phyloP scores from a whole-genome alignment of 37 sponge, comb jelly and placozoan genomes.

The Ephydatia muelleri region DNA sequence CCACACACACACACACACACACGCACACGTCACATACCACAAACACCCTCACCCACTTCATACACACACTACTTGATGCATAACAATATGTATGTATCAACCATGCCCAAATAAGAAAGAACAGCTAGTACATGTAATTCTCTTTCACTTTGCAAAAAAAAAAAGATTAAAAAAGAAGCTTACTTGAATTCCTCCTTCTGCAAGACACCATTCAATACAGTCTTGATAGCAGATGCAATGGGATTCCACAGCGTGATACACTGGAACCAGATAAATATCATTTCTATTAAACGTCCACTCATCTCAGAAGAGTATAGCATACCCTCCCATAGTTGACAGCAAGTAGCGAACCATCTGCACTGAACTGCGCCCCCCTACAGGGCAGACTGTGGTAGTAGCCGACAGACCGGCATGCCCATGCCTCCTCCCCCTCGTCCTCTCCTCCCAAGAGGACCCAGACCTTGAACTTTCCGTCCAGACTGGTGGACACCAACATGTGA shows the following conservation, averaged over 20 bases:
- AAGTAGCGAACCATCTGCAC: constrained; percentile 80
- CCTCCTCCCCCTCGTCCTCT: constrained; percentile 2
- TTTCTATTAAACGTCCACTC: too few species aligned
- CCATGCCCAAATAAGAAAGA: not conserved
- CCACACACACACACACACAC: too few species aligned
- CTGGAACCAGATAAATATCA: constrained; percentile 35
- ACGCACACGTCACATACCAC: too few species aligned
- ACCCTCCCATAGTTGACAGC: constrained; percentile 75
- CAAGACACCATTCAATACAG: constrained; percentile 20
- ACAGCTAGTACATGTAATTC: not conserved
- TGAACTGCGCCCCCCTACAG: constrained; percentile 50
- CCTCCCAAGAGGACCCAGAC: constrained; percentile 52
- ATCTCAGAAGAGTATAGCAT: not conserved
- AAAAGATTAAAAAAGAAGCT: constrained; percentile 10
- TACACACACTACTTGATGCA: too few species aligned
- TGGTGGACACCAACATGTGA: constrained; percentile 51
- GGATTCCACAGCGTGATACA: constrained; percentile 77
- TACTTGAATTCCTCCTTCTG: constrained; percentile 55
- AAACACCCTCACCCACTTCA: too few species aligned
- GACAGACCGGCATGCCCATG: constrained; percentile 74
- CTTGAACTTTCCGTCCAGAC: constrained; percentile 72
- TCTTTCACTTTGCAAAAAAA: not conserved
- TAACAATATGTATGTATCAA: too few species aligned
- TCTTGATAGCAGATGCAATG: constrained; percentile 34
- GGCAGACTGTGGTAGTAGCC: constrained; percentile 65